Conservation (phyloP, 2,888 invertebrate genomes). For the Xestia rhomboidea region DNA sequence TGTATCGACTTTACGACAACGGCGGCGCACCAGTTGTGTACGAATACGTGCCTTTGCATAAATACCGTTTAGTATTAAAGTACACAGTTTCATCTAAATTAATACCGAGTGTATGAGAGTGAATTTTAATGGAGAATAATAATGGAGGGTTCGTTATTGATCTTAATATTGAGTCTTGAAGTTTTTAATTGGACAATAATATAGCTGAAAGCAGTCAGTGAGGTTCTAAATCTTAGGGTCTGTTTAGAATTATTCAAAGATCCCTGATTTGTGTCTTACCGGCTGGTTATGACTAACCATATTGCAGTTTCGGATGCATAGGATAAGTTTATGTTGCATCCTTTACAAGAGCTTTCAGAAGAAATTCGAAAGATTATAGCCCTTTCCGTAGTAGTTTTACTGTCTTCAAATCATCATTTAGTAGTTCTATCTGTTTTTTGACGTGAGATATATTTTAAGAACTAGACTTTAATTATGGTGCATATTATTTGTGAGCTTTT, state of each 20-base stretch:
- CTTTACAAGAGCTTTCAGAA: not conserved
- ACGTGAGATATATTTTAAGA: not conserved
- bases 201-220: not conserved
- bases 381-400: not conserved
- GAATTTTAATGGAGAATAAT: constrained; percentile 28
- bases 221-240: not conserved
- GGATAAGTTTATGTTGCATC: no score
- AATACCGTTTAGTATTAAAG: constrained; percentile 21
- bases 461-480: no score
- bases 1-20: constrained; percentile 51
- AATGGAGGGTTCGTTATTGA: constrained; percentile 7
- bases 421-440: not conserved
- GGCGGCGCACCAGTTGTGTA: constrained; percentile 28
- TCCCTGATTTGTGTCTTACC: not conserved
- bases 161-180: not conserved
- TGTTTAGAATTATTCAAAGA: not conserved
- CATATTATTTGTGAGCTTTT: not conserved
- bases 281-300: not conserved
- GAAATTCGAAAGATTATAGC: not conserved
- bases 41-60: constrained; percentile 56
- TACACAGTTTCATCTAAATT: constrained; percentile 37
- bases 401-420: not conserved
- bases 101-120: constrained; percentile 19
- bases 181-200: not conserved
- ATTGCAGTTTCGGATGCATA: no score